Base-by-base conservation (phyloP, 2,888 invertebrate genomes). In the Xylocampa areola region DNA sequence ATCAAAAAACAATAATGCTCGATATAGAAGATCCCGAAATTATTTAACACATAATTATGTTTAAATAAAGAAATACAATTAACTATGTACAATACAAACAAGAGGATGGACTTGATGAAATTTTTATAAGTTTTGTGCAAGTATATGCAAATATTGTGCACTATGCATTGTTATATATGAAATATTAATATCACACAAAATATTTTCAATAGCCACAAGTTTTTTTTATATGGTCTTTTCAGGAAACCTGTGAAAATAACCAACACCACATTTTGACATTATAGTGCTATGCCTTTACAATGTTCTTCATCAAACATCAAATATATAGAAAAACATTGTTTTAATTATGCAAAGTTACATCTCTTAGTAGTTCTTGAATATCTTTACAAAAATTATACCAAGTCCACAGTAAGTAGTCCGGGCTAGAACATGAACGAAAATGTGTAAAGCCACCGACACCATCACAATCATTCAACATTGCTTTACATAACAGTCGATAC, bases 61-160 rank as follows among this genome's bases (percentile, higher is more conserved):
- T 50, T 41, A 16, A 59, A 39, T 39, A 48, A 70, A 66, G 30
- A 53, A 54, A 57, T 68, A 54, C 14, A 57, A 57, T 59, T 61
- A 45, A 59, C 45, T 71, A 71, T 71, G 25, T 74, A 64, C 68
- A 71, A 47, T 59, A 35, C 4, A 58, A 51, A 64, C 27, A 36
- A 39, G 8, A 43, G 10, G 5, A 33, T 30, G 11, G 19, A 25
- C 11, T 58, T 54, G 30, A 27, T n/a, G 35, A 41, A 29, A 49
- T 49, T 54, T 49, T 55, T 21, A 36, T 14, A 36, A 53, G 45
- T 23, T 11, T 8, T 19, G n/a, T n/a, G n/a, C 13, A 8, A 21
- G 2, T 14, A 11, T n/a, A 4, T 4, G 0, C n/a, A 0, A 29
- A 17, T 10, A 29, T 14, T 14, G 13, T 27, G 25, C 6, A 21